Base-by-base conservation (phyloP, 2,113 vertebrate genomes). In the Nannobrachium achirus region DNA sequence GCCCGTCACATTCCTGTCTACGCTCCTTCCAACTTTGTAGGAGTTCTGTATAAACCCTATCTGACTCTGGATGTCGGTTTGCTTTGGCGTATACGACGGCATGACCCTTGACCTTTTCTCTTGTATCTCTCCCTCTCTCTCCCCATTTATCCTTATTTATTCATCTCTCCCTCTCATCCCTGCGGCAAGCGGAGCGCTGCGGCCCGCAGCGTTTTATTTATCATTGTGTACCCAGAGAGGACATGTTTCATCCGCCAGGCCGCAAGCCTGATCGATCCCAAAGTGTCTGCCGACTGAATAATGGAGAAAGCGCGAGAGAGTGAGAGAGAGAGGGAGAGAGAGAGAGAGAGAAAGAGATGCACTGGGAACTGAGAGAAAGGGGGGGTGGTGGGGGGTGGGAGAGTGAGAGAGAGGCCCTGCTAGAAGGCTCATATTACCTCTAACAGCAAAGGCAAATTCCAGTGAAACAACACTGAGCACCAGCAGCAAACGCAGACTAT, bases 191-290 rank as follows among this genome's bases (percentile, higher is more conserved):
- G 57, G 76, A 83, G 79, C 51, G 82, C 78, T 75, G 75, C 67
- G 70, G 83, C 86, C 89, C 44, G 66, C 76, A 64, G 86, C 75
- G 85, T 88, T 92, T 91, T 92, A 91, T 93, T 92, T 92, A 90
- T 91, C 90, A 90, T 86, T 90, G 91, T 92, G 89, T 91, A 91
- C 81, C 86, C 77, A 88, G 79, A 91, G 85, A 88, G 88, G 90
- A 89, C 89, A 89, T 90, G 89, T 92, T 92, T 90, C 92, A 92
- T 93, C 86, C 66, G 76, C 84, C 78, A 84, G 87, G 86, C 88
- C 78, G 53, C 82, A 83, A 84, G 83, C 75, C 74, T 77, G 81
- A 93, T 92, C 87, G 91, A 93, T 92, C 77, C 81, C 71, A 78
- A 83, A 84, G 85, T 81, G 88, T 89, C 90, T 85, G 80, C 78